Evolutionary conservation across 1,140 invertebrate genomes (phyloP).

Genomic region (Sycobia sp.): DNA sequence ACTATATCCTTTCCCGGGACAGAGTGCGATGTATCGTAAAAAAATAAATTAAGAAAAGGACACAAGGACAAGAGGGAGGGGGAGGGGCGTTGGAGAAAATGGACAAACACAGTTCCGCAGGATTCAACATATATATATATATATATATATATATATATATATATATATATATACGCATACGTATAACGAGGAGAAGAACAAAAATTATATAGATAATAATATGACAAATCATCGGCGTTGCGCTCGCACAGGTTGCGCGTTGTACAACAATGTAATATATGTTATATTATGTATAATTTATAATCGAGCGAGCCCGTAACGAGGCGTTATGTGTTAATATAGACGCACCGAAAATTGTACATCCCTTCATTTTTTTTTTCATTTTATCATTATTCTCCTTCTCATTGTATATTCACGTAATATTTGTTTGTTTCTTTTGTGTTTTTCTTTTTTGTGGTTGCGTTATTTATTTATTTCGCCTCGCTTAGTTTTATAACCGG

Average conservation of each 20-base stretch:
- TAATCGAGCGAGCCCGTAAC: conserved; percentile 1
- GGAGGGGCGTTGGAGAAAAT: background rate
- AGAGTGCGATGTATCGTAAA: background rate
- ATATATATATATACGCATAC: no score
- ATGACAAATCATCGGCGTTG: conserved; percentile 1
- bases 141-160: no score
- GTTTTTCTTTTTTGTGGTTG: background rate
- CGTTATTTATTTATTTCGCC: conserved; percentile 16
- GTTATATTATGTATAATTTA: no score
- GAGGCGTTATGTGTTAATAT: no score
- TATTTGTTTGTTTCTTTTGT: background rate
- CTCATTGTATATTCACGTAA: no score
- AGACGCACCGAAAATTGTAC: conserved; percentile 18
- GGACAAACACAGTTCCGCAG: no score
- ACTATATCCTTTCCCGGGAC: background rate
- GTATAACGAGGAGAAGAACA: no score
- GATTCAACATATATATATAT: no score
- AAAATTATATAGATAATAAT: background rate
- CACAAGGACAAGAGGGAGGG: background rate
- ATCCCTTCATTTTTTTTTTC: background rate
- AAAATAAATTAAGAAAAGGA: conserved; percentile 1
- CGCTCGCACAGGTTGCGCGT: conserved; percentile 10
- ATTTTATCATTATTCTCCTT: background rate
- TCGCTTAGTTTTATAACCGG: conserved; percentile 17
- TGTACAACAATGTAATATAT: background rate